phyloP scores from a whole-genome alignment of 2,797 vertebrate species.

The Microctenopoma lineatum region DNA sequence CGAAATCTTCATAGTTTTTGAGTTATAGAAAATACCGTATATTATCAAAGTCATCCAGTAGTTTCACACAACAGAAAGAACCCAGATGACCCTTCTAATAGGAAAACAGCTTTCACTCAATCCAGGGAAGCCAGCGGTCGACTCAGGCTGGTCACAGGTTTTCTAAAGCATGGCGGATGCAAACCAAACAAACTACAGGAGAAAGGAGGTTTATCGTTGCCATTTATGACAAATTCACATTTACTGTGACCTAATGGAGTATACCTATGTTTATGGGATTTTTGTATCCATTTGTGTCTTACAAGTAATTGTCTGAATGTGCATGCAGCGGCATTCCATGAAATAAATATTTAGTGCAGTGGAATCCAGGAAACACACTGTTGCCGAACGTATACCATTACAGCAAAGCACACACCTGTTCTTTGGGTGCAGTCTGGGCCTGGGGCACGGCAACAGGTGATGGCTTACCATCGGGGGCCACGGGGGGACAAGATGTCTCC shows the following conservation, averaged over 20 bases:
- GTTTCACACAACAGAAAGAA: slow-evolving; percentile 28
- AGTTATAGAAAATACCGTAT: slow-evolving; percentile 6
- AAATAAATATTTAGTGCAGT: background rate
- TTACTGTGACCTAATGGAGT: too few species aligned
- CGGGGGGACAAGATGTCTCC: slow-evolving; percentile 60
- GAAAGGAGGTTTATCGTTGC: slow-evolving; percentile 75
- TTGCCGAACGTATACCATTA: background rate
- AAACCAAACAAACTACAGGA: slow-evolving; percentile 48
- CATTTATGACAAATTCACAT: slow-evolving; percentile 1
- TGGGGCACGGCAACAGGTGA: slow-evolving; percentile 33
- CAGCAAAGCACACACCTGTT: slow-evolving; percentile 73
- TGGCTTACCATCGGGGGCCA: slow-evolving; percentile 60
- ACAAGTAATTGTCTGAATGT: slow-evolving; percentile 1
- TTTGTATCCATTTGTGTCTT: background rate
- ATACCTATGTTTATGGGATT: too few species aligned
- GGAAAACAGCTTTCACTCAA: slow-evolving; percentile 17
- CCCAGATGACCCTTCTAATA: slow-evolving; percentile 11
- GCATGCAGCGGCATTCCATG: background rate
- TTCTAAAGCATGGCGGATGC: slow-evolving; percentile 26
- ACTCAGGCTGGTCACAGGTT: slow-evolving; percentile 12
- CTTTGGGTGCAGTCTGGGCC: slow-evolving; percentile 42
- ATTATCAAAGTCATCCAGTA: background rate
- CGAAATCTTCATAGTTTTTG: background rate
- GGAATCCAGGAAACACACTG: slow-evolving; percentile 28
- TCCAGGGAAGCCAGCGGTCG: slow-evolving; percentile 18